Evolutionary conservation across 2,113 vertebrate genomes (phyloP).

Genomic region (Catagonus wagneri): DNA sequence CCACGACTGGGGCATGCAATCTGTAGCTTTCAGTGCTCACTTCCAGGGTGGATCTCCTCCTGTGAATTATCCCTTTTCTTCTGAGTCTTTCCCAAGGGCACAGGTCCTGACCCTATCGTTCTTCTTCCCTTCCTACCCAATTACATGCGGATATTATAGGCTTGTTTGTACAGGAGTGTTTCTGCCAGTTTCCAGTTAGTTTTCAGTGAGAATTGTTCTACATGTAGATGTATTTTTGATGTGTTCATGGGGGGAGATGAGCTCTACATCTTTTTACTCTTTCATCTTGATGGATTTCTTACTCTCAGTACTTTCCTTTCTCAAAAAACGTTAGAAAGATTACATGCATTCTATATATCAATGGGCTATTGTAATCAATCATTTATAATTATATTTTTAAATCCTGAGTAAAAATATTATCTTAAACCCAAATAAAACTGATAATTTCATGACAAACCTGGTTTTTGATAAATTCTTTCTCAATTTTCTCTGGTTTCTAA

Average conservation of each 20-base stretch:
- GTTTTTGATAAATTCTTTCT: slow-evolving; percentile 18
- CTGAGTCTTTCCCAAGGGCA: not conserved
- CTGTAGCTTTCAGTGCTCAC: not conserved
- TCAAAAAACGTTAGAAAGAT: slow-evolving; percentile 27
- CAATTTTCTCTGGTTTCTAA: slow-evolving; percentile 30
- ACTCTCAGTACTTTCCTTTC: not conserved
- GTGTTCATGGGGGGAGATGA: not conserved
- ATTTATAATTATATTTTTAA: slow-evolving; percentile 12
- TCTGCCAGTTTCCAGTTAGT: not conserved
- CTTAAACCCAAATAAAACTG: not conserved
- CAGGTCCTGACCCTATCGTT: not conserved
- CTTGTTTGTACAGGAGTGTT: not conserved
- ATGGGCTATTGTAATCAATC: not conserved
- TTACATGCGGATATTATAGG: not conserved
- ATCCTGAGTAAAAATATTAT: slow-evolving; percentile 22
- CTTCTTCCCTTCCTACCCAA: not conserved
- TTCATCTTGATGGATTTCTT: not conserved
- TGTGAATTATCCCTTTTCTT: not conserved
- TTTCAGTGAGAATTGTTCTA: not conserved
- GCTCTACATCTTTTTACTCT: not conserved
- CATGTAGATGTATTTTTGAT: not conserved
- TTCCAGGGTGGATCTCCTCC: not conserved
- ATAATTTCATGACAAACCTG: not conserved
- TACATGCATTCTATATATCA: not conserved
- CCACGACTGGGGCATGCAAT: not conserved